These are phyloP conservation scores for Lucilia sericata DNA, from an alignment of 1,140 invertebrate species.

Conservation along the genomic window DNA sequence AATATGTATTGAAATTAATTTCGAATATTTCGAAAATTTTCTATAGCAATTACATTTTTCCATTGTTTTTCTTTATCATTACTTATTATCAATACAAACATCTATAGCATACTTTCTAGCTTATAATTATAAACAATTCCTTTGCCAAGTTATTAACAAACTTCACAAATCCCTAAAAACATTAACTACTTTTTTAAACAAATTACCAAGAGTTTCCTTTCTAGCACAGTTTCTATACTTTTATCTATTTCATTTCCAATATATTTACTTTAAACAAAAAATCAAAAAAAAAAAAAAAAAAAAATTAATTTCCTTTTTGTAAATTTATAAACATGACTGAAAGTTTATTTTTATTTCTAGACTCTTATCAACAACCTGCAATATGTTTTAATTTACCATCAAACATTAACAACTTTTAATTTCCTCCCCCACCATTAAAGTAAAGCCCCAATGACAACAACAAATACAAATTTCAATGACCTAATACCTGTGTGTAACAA, in stretches of 20 bases:
- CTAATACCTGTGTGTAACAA: background rate
- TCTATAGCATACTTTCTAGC: background rate
- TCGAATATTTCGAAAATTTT: too few relatives aligned
- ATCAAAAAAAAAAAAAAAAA: too few relatives aligned
- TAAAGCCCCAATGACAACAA: background rate
- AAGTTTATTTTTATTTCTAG: background rate
- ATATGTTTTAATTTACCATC: conserved; percentile 41
- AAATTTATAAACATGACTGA: background rate
- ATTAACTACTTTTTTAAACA: background rate
- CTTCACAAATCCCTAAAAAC: background rate
- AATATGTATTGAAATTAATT: too few relatives aligned
- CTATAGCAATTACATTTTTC: too few relatives aligned
- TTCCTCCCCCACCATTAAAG: conserved; percentile 22
- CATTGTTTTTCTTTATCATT: background rate
- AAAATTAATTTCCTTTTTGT: conserved; percentile 3
- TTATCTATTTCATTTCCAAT: background rate
- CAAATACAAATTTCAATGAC: conserved; percentile 38
- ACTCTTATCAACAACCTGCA: conserved; percentile 34
- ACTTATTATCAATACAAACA: background rate
- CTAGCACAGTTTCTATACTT: too few relatives aligned
- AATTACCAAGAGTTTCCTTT: too few relatives aligned
- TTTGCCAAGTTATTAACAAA: background rate
- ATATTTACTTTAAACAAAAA: background rate
- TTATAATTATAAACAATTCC: background rate
- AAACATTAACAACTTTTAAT: conserved; percentile 43